Evolutionary conservation across 2,113 vertebrate genomes (phyloP), one percentile per base, ranked within the genome.

Genomic region (Dicrurus megarhynchus): DNA sequence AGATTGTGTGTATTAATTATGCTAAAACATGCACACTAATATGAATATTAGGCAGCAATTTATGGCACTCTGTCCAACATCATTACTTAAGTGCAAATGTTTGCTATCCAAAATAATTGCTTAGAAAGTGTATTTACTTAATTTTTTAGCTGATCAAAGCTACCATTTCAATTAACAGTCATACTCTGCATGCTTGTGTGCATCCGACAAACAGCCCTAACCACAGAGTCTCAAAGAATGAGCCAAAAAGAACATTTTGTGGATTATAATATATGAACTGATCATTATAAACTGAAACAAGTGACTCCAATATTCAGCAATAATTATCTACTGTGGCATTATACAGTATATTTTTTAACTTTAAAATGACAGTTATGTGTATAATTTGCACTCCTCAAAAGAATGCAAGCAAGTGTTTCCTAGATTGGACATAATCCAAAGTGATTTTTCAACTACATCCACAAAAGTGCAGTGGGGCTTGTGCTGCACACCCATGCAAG

Each of bases 61-160:
- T 80, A 73, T 5, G 33, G 63, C 84, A 89, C 84, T 80, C 74
- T 82, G 95, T 89, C 86, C 93, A 35, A 74, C 80, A 73, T 75
- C 81, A 80, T 63, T 53, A 87, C 78, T 92, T 67, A 53, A 85
- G 42, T 56, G 73, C 50, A 83, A 94, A 67, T 87, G 97, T 73
- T 95, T 95, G 92, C 81, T 93, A 76, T 88, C 46, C 79, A 63
- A 84, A 97, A 89, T 87, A 81, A 93, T 90, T 94, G 82, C 71
- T 93, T 59, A 61, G 18, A 76, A 97, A 89, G 85, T 32, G 16
- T 82, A 96, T 94, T 94, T 93, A 93, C 57, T 52, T 71, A 60
- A 82, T 16, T 63, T 69, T 77, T 87, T 32, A 47, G 76, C 50
- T 53, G 93, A 94, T 68, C 53, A 56, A 65, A 70, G 80, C 67